These are phyloP conservation scores for Pardalotus punctatus DNA, from an alignment of 2,113 vertebrate genomes.

Conservation along the genomic window DNA sequence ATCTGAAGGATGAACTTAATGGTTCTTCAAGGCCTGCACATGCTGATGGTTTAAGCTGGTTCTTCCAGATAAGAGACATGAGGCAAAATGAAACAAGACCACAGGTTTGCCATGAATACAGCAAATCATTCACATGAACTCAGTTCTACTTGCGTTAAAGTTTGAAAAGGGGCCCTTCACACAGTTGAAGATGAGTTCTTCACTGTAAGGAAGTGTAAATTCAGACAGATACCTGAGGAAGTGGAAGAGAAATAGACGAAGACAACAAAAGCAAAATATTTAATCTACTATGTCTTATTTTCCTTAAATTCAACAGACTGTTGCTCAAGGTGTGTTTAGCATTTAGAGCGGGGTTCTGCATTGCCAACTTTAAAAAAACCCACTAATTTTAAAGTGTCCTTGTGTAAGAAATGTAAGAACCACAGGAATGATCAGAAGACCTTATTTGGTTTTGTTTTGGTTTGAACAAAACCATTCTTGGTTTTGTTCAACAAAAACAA, in stretches of 20 bases:
- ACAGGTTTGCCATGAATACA: not conserved
- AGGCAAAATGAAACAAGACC: not conserved
- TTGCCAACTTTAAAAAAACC: not conserved
- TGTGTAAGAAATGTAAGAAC: not conserved
- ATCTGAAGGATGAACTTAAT: not conserved
- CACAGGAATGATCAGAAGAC: not conserved
- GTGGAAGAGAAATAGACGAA: not conserved
- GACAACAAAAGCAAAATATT: not conserved
- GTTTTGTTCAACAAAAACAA: not conserved
- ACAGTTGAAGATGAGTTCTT: not conserved
- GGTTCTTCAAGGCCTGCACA: not conserved
- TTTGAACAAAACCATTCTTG: not conserved
- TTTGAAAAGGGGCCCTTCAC: not conserved
- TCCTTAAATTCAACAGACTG: not conserved
- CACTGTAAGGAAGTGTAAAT: not conserved
- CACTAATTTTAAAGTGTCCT: not conserved
- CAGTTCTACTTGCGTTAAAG: not conserved
- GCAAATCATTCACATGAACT: not conserved
- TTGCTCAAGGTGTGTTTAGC: not conserved
- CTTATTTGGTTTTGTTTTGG: too few species aligned
- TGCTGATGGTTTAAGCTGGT: not conserved
- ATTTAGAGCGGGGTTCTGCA: not conserved
- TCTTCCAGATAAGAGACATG: not conserved
- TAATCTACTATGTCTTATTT: not conserved
- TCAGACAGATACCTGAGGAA: not conserved